A percentile compares a stretch with the other conserved stretches of the same genome.
Evolutionary conservation across 2,797 vertebrate genomes (phyloP).

Genomic region (Centropyge bicolor): DNA sequence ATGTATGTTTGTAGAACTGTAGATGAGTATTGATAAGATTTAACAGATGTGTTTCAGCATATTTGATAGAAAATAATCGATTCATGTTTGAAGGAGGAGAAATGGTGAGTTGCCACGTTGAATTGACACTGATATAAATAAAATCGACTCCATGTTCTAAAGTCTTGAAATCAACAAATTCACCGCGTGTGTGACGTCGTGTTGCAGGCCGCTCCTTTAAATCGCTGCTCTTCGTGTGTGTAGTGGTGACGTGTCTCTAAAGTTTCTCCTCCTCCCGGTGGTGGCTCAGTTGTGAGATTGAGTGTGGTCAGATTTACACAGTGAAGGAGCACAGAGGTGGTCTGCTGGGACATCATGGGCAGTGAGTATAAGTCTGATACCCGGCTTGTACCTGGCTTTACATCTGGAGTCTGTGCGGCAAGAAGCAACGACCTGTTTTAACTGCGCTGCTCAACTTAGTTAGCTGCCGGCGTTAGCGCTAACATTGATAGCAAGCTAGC

Average conservation of each 20-base stretch:
- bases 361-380: conserved; percentile 73
- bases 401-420: rapidly evolving
- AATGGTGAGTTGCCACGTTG: too few species aligned
- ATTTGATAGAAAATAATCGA: too few species aligned
- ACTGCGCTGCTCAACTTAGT: conserved; percentile 45
- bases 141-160: too few species aligned
- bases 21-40: too few species aligned
- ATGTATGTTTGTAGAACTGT: too few species aligned
- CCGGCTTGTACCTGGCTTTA: rapidly evolving
- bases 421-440: not conserved
- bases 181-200: too few species aligned
- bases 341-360: conserved; percentile 72
- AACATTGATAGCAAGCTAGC: conserved; percentile 48
- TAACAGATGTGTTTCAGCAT: too few species aligned
- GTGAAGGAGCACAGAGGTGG: conserved; percentile 22
- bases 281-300: conserved; percentile 35
- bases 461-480: conserved; percentile 30
- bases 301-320: conserved; percentile 21
- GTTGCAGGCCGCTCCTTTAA: not conserved
- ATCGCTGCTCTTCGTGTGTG: conserved; percentile 24
- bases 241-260: conserved; percentile 80
- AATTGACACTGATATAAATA: too few species aligned
- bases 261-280: conserved; percentile 48
- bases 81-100: too few species aligned
- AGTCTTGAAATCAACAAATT: too few species aligned